Evolutionary conservation across 2,113 vertebrate species (phyloP).

Genomic region (Elephantulus edwardii): DNA sequence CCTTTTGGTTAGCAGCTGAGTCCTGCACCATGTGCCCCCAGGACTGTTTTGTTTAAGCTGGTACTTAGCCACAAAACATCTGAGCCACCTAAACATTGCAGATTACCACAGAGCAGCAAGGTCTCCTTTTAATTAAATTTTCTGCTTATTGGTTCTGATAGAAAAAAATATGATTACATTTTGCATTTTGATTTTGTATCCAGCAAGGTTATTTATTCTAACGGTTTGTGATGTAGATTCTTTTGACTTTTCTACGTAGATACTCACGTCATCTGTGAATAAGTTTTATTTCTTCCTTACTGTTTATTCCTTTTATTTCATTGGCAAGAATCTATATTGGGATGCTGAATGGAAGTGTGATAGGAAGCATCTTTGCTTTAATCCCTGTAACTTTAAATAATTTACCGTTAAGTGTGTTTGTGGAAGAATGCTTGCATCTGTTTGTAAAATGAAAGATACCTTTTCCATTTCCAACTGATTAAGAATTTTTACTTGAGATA

Average conservation of each 20-base stretch:
- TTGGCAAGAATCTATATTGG: neutral
- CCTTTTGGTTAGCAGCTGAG: too few species aligned
- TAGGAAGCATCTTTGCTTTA: neutral
- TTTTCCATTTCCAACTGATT: too few species aligned
- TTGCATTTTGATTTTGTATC: neutral
- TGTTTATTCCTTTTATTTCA: neutral
- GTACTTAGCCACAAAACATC: too few species aligned
- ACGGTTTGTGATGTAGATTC: neutral
- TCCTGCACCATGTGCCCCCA: too few species aligned
- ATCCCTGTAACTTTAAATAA: neutral
- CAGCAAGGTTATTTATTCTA: neutral
- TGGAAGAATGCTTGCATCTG: too few species aligned
- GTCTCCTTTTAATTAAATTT: too few species aligned
- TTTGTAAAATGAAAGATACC: too few species aligned
- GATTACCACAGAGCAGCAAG: too few species aligned
- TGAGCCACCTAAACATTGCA: too few species aligned
- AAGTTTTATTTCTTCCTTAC: slow-evolving; percentile 6
- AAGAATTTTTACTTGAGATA: too few species aligned
- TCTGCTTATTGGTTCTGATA: neutral
- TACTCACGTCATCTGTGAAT: slow-evolving; percentile 1
- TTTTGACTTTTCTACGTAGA: neutral
- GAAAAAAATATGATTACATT: neutral
- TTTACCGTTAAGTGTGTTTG: too few species aligned
- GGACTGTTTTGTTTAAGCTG: too few species aligned
- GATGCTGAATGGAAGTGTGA: neutral